phyloP scores from a whole-genome alignment of 64 coral and sea anemone genomes.

The Montipora capricornis region DNA sequence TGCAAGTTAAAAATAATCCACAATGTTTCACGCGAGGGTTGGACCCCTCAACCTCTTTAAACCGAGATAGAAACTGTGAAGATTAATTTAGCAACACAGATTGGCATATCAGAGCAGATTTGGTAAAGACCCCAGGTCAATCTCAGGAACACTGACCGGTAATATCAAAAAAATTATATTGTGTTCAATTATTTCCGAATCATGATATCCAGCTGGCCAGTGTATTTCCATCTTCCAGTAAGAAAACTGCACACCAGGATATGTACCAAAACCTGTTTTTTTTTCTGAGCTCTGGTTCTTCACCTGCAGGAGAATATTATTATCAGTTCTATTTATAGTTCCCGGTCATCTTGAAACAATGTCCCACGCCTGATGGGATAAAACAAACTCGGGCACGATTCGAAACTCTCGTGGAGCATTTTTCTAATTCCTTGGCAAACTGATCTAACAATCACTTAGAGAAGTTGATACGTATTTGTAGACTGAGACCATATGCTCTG shows the following conservation, averaged over 20 bases:
- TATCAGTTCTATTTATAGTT: neutral
- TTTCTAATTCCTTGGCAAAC: neutral
- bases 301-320: no score
- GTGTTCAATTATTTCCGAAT: neutral
- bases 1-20: no score
- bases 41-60: no score
- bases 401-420: neutral
- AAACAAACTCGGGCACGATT: neutral
- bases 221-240: no score
- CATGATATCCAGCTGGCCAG: neutral
- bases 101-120: neutral
- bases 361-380: neutral
- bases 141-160: neutral
- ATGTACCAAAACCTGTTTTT: no score
- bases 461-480: neutral
- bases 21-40: no score
- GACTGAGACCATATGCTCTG: no score
- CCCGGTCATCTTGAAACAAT: neutral
- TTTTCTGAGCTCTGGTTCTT: no score
- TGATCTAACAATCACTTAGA: neutral
- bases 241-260: no score
- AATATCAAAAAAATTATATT: neutral
- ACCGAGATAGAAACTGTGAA: neutral
- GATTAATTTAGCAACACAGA: neutral
- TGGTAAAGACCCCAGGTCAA: neutral